Evolutionary conservation across 2,797 vertebrate species (phyloP), one percentile per base, ranked within the genome.

Genomic region (Alca torda): DNA sequence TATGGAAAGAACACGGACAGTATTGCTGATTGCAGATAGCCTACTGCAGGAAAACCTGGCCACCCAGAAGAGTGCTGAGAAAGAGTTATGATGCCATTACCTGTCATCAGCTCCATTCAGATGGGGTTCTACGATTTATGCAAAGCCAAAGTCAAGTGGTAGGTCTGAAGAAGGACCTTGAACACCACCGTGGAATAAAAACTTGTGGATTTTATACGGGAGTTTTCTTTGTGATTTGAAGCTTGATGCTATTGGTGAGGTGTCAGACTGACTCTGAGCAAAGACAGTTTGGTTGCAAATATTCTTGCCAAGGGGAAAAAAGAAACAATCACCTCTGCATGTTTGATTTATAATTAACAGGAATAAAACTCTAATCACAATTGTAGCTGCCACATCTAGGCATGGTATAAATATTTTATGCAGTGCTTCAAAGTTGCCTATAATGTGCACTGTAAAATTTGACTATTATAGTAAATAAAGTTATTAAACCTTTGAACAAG

Each of bases 311-410:
- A 89, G 57, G 35, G 46, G 79, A 86, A 50, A 84, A 86, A 85
- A 61, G 37, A 60, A 35, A 13, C 28, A 73, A 76, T 82, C 35
- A 90, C 21, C 35, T 23, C 39, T 78, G 13, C 7, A 33, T 56
- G 69, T 53, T 90, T 95, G 80, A 91, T 95, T 93, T 91, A 87
- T 92, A 93, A 96, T 95, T 96, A 96, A 79, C 35, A 87, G 60
- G 19, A 92, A 80, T 93, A 96, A 95, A 97, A 92, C 53, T 87
- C 60, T 75, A 92, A 93, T 90, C 33, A 53, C 64, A 76, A 95
- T 61, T 43, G 54, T 75, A 81, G 69, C 68, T 87, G 60, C 43
- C 51, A 70, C 56, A 59, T 91, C 50, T 81, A 96, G 35, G 43
- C 43, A 70, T 46, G 48, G 21, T 18, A 84, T 95, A 90, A 94